These are phyloP conservation scores for Melanotaenia boesemani DNA, from an alignment of 2,797 vertebrate genomes.

Conservation along the genomic window DNA sequence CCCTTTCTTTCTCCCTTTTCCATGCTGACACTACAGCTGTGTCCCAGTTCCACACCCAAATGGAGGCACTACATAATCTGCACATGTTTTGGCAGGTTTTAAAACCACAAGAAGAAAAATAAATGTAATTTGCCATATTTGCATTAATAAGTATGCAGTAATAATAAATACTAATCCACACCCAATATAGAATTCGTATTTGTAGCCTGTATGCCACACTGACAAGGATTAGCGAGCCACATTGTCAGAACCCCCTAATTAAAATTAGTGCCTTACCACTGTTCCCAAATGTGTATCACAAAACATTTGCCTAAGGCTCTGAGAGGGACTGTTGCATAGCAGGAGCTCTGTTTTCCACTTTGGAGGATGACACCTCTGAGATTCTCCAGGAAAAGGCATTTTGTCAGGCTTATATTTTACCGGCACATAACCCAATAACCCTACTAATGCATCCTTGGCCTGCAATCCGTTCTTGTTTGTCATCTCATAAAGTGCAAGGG, in stretches of 20 bases:
- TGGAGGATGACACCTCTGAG: constrained; percentile 56
- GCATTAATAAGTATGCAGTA: neutral
- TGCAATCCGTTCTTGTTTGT: constrained; percentile 72
- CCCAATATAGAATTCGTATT: neutral
- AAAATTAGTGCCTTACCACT: constrained; percentile 29
- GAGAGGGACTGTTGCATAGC: constrained; percentile 29
- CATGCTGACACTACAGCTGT: constrained; percentile 17
- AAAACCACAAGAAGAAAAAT: neutral
- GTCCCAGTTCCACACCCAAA: constrained; percentile 32
- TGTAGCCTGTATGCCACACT: neutral
- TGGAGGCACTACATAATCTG: constrained; percentile 21
- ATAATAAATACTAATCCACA: neutral
- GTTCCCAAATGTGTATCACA: constrained; percentile 22
- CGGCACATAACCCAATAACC: constrained; percentile 64
- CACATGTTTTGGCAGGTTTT: constrained; percentile 1
- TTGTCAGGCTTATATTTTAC: constrained; percentile 66
- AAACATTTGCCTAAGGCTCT: constrained; percentile 44
- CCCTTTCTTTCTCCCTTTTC: neutral
- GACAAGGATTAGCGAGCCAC: constrained; percentile 10
- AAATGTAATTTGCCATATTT: neutral
- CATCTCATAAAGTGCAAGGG: constrained; percentile 55
- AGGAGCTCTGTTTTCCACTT: constrained; percentile 54
- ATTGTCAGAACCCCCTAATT: constrained; percentile 28
- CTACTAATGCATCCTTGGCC: constrained; percentile 59
- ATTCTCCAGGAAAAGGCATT: constrained; percentile 50